Evolutionary conservation across 2,113 vertebrate genomes (phyloP), one percentile per base, ranked within the genome.

Genomic region (Xenotilapia caudafasciata): DNA sequence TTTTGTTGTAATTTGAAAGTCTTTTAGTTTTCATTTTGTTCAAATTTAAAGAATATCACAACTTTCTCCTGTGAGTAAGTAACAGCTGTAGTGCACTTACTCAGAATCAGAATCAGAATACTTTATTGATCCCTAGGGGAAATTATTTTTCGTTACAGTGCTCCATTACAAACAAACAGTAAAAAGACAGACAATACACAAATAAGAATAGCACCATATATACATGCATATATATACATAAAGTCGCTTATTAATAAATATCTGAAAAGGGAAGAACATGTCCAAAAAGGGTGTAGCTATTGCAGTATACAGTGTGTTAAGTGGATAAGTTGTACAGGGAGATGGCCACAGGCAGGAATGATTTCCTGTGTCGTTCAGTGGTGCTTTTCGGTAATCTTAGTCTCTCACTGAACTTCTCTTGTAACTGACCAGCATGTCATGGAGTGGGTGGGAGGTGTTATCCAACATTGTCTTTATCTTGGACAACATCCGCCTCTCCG

Each of bases 311-410:
- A n/a, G 49, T 10, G 49, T 53, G 9, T 53, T 53, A 53, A 1
- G 0, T 53, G 49, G 19, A 53, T n/a, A 3, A 1, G 38, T 3
- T 42, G 2, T 42, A 47, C 45, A 47, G 6, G 0, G 45, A 49
- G 49, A 51, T 19, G 0, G 49, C 9, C 49, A 53, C 19, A 53
- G 19, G 51, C 51, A 11, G 51, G 51, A 53, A 53, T 11, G 19
- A 53, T 53, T 21, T 21, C 51, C 19, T 53, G 9, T 53, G 51
- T 6, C 19, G 0, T 53, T 21, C 19, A 53, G 19, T 53, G 51
- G 51, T 53, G 51, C 51, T 53, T 53, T 54, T 54, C 0, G 6
- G n/a, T 54, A 23, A 6, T 54, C 51, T 54, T 0, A 54, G 53
- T 54, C 53, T 54, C 6, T 54, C n/a, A 54, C 1, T 54, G 54